Base-by-base conservation (phyloP, 2,113 vertebrate species). In the Crotalus helleri region DNA sequence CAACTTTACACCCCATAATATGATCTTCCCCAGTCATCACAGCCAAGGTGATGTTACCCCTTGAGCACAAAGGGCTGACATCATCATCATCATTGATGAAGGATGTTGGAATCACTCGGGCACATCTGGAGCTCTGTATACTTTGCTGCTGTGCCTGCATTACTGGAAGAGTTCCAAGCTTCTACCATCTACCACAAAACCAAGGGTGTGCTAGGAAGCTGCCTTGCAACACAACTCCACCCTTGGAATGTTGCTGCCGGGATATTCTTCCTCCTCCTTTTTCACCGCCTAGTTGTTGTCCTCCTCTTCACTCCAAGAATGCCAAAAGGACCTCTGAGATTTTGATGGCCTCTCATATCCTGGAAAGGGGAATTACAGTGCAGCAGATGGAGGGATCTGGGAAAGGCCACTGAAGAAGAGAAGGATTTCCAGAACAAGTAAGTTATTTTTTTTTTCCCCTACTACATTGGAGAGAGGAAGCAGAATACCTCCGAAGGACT, bases 241-340 rank as follows among this genome's bases (percentile, higher is more conserved):
- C 93, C 92, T 69, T n/a, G 55, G 93, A 92, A 54, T 49, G 54
- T 29, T 88, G 92, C 94, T 94, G 88, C 13, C 53, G 33, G 91
- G 95, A 95, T 96, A 95, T 96, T 39, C 29, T 95, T 96, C 85
- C 57, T 74, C 61, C 49, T 92, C 51, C 15, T 92, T 9, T 87
- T 95, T 91, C 88, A 59, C 54, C 54, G 10, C 55, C 55, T 59
- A 21, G 33, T 10, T 81, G 51, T 54, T 12, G 58, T 89, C 74
- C 92, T 89, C 74, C 96, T 17, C 19, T 92, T 95, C 93, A 53
- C 46, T 86, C 88, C 87, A 88, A 93, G 87, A 93, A 85, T 53
- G 12, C 88, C 0, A 74, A 33, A 92, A 2, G 96, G 97, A 95
- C 88, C 95, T 94, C 91, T 0, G 0, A 0, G 3, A 51, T 33